Evolutionary conservation across 2,113 vertebrate genomes (phyloP).

Genomic region (Cyanoliseus patagonus): DNA sequence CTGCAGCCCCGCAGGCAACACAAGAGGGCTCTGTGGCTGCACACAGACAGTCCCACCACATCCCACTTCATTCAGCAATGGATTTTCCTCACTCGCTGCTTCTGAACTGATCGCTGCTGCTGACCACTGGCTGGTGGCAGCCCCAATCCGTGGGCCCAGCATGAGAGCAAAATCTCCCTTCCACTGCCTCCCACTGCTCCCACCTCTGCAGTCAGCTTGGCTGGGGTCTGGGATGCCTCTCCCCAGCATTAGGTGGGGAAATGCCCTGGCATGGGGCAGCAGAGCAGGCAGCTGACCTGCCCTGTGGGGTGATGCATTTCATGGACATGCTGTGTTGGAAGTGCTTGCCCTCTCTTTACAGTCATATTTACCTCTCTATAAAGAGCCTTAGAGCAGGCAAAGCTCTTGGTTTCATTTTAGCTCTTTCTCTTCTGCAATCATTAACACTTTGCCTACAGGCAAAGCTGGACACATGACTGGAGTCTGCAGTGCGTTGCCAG

Average conservation of each 20-base stretch:
- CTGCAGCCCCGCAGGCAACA: constrained; percentile 7
- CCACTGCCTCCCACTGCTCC: neutral
- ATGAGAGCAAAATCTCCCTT: rapidly evolving
- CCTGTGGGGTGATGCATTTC: rapidly evolving
- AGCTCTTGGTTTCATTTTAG: neutral
- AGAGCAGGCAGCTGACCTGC: neutral
- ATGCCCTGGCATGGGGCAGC: rapidly evolving
- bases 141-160: neutral
- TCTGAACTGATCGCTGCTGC: rapidly evolving
- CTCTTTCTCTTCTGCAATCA: neutral
- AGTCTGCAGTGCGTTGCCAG: neutral
- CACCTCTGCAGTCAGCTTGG: no score
- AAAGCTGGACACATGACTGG: neutral
- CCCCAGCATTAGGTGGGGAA: rapidly evolving
- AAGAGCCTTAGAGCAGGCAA: neutral
- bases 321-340: rapidly evolving
- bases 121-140: neutral
- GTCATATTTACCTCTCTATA: neutral
- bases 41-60: neutral
- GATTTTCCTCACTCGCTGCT: neutral
- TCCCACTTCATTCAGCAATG: rapidly evolving
- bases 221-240: rapidly evolving
- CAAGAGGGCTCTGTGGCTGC: constrained; percentile 65
- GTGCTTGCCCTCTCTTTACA: neutral
- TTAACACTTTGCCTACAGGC: neutral